These are phyloP conservation scores for Ornithoptera priamus DNA, from an alignment of 2,888 invertebrate genomes.

Conservation along the genomic window DNA sequence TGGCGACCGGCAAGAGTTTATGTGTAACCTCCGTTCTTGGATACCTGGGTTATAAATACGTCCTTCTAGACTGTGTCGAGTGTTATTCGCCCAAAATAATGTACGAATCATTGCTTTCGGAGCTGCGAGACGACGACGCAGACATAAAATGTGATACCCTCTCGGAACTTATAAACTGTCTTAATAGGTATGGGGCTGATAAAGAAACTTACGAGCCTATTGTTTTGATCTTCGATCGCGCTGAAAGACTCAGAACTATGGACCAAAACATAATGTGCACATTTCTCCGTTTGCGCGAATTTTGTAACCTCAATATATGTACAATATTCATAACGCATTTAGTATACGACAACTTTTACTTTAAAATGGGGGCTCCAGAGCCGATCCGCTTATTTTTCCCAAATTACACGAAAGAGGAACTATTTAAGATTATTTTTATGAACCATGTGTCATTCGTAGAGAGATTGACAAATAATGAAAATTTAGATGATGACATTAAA, in stretches of 20 bases:
- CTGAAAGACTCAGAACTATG: slow-evolving; percentile 88
- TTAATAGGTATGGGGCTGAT: slow-evolving; percentile 59
- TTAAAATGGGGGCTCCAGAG: slow-evolving; percentile 84
- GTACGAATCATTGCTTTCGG: slow-evolving; percentile 86
- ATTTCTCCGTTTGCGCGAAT: slow-evolving; percentile 86
- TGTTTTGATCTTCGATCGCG: slow-evolving; percentile 88
- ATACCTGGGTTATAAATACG: slow-evolving; percentile 79
- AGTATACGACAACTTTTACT: slow-evolving; percentile 88
- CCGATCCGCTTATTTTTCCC: slow-evolving; percentile 88
- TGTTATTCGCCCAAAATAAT: slow-evolving; percentile 88
- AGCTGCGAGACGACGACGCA: slow-evolving; percentile 63
- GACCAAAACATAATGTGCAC: slow-evolving; percentile 86
- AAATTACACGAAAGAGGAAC: slow-evolving; percentile 89
- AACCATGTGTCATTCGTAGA: slow-evolving; percentile 58
- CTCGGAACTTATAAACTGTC: slow-evolving; percentile 81
- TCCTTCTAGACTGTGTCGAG: slow-evolving; percentile 89
- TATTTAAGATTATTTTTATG: slow-evolving; percentile 70
- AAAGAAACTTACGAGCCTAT: slow-evolving; percentile 64
- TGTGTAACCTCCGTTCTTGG: slow-evolving; percentile 82
- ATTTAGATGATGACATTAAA: slow-evolving; percentile 49
- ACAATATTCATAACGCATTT: slow-evolving; percentile 89
- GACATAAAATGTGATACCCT: slow-evolving; percentile 83
- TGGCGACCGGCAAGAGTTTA: slow-evolving; percentile 91
- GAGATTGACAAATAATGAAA: slow-evolving; percentile 51
- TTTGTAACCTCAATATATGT: slow-evolving; percentile 85